phyloP scores from a whole-genome alignment of 2,797 vertebrate species.

The Betta splendens region DNA sequence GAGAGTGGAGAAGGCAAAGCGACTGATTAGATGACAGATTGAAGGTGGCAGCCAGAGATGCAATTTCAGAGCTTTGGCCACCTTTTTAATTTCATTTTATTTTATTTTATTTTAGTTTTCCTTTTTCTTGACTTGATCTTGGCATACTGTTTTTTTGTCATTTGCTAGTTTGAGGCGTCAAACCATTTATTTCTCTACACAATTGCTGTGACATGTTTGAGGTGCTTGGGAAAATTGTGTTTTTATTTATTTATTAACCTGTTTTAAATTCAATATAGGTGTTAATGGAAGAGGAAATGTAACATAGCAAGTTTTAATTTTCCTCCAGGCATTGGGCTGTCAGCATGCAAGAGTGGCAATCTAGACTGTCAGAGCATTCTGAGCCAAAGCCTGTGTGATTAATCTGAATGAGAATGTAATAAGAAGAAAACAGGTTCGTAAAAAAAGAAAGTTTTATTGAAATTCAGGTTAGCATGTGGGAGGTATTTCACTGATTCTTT shows the following conservation, averaged over 20 bases:
- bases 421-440: constrained; percentile 39
- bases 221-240: constrained; percentile 41
- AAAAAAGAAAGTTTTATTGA: constrained; percentile 36
- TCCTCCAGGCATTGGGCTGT: constrained; percentile 55
- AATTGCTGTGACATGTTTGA: constrained; percentile 58
- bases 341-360: constrained; percentile 57
- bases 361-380: constrained; percentile 41
- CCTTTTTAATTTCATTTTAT: constrained; percentile 44
- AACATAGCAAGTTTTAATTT: constrained; percentile 56
- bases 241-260: constrained; percentile 54
- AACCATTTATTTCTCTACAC: constrained; percentile 63
- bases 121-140: constrained; percentile 41
- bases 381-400: constrained; percentile 40
- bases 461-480: constrained; percentile 18
- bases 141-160: constrained; percentile 56
- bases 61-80: constrained; percentile 60
- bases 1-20: constrained; percentile 71
- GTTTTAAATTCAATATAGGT: constrained; percentile 35
- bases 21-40: constrained; percentile 72
- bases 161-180: constrained; percentile 65
- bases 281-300: constrained; percentile 60
- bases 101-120: constrained; percentile 26
- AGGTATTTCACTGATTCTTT: constrained; percentile 21
- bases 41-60: constrained; percentile 65
- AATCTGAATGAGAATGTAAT: constrained; percentile 43